These are phyloP conservation scores for Chionomys nivalis DNA, from an alignment of 2,113 vertebrate genomes.

Conservation along the genomic window DNA sequence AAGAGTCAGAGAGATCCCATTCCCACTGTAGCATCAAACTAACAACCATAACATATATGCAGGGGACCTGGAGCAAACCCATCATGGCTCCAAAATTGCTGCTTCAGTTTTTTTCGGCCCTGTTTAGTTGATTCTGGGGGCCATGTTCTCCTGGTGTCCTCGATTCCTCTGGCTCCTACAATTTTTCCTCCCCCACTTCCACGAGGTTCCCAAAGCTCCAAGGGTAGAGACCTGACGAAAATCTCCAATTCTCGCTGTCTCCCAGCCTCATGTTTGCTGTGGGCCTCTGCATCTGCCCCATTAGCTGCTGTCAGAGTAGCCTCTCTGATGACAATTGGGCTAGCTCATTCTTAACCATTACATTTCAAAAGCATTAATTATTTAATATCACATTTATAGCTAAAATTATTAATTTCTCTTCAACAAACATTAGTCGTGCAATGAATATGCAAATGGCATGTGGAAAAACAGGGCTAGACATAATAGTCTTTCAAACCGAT, in stretches of 20 bases:
- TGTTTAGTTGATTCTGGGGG: not conserved
- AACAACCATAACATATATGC: not conserved
- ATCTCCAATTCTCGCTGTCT: not conserved
- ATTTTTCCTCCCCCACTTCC: not conserved
- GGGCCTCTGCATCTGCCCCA: not conserved
- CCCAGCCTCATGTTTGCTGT: not conserved
- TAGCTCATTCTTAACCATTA: constrained; percentile 22
- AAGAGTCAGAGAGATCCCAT: not conserved
- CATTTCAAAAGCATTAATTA: not conserved
- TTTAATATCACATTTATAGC: not conserved
- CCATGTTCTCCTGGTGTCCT: not conserved
- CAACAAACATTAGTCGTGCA: constrained; percentile 9
- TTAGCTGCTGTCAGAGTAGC: not conserved
- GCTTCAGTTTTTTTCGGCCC: not conserved
- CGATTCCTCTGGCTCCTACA: not conserved
- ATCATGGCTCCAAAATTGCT: not conserved
- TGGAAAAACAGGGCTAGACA: not conserved
- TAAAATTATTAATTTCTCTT: constrained; percentile 20
- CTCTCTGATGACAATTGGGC: not conserved
- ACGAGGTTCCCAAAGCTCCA: not conserved
- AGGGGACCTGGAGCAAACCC: not conserved
- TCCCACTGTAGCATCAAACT: not conserved
- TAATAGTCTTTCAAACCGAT: not conserved
- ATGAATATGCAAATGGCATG: not conserved
- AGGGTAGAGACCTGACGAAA: not conserved